Base-by-base conservation (phyloP, 1,140 invertebrate species). In the Ceratosolen fusciceps region DNA sequence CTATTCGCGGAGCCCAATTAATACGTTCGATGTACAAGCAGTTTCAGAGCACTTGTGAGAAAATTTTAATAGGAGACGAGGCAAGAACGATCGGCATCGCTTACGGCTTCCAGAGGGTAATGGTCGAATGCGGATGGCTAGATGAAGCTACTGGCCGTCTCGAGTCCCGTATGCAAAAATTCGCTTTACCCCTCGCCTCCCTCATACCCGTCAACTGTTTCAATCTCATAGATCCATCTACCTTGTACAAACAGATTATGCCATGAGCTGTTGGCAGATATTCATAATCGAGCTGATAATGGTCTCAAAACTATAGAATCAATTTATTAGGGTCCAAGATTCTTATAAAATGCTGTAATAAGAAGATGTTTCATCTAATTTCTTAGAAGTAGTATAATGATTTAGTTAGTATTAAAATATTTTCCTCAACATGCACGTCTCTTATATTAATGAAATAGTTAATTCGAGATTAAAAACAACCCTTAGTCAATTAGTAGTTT, bases 161-260 rank as follows among this genome's bases (percentile, higher is more conserved):
- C 14, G 56, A 74, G 0, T 77, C 70, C 24, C 78, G 80, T 16
- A 67, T 80, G 29, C 78, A 80, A 34, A 78, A 78, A 34, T 70
- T 82, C 24, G 60, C 9, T 0, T 5, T 77, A 3, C 74, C 73
- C 14, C 62, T 74, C 0, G 5, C n/a, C 0, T 75, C 62, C 0
- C 49, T 80, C n/a, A 43, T 75, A 8, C 73, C 79, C 4, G 54
- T 77, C 5, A 56, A 79, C 21, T 84, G 81, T 43, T 82, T 83
- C 74, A 83, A 83, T 70, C 54, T 84, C 2, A 74, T 82, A 14
- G 79, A 84, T 80, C 83, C 83, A 8, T 52, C 71, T 14, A 80
- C 74, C 16, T 65, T 85, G 4, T 79, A 85, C 31, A 77, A 81
- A 14, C 71, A 82, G 47, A 73, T 83, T 37, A n/a, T 73, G 3